Evolutionary conservation across 2,888 invertebrate species (phyloP).

Genomic region (Itoplectis maculator): DNA sequence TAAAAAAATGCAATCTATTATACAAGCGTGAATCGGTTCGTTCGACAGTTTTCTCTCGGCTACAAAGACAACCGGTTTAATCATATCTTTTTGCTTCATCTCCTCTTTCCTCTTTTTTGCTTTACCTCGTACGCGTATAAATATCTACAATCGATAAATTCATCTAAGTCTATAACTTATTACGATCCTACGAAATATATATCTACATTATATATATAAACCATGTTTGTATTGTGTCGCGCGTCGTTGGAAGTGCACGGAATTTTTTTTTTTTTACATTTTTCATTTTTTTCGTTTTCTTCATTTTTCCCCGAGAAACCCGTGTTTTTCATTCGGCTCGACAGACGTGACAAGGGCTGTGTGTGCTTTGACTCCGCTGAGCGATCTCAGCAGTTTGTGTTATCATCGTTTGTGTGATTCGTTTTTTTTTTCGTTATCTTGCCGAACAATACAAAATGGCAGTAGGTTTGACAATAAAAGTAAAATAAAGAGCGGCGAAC

Average conservation of each 20-base stretch:
- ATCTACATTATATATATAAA: slow-evolving; percentile 80
- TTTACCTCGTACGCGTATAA: slow-evolving; percentile 74
- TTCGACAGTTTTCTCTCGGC: slow-evolving; percentile 62
- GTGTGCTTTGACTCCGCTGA: slow-evolving; percentile 28
- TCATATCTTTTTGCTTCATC: slow-evolving; percentile 40
- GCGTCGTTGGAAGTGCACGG: slow-evolving; percentile 46
- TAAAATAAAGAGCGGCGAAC: slow-evolving; percentile 76
- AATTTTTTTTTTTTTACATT: slow-evolving; percentile 23
- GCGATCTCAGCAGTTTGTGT: slow-evolving; percentile 24
- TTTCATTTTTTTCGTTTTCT: slow-evolving; percentile 32
- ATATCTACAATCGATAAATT: slow-evolving; percentile 76
- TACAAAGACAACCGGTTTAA: slow-evolving; percentile 64
- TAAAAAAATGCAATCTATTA: slow-evolving; percentile 77
- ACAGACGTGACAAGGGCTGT: slow-evolving; percentile 7
- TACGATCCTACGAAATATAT: slow-evolving; percentile 76
- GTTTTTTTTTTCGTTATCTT: slow-evolving; percentile 30
- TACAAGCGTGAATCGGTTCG: slow-evolving; percentile 64
- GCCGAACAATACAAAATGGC: slow-evolving; percentile 76
- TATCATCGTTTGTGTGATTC: not conserved
- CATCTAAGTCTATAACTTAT: slow-evolving; percentile 76
- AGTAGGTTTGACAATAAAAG: slow-evolving; percentile 72
- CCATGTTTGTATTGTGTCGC: slow-evolving; percentile 70
- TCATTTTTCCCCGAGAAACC: slow-evolving; percentile 8
- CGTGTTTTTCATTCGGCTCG: slow-evolving; percentile 4
- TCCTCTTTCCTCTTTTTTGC: slow-evolving; percentile 45